These are phyloP conservation scores for Miltochrista miniata DNA, from an alignment of 2,888 invertebrate species.

Conservation along the genomic window DNA sequence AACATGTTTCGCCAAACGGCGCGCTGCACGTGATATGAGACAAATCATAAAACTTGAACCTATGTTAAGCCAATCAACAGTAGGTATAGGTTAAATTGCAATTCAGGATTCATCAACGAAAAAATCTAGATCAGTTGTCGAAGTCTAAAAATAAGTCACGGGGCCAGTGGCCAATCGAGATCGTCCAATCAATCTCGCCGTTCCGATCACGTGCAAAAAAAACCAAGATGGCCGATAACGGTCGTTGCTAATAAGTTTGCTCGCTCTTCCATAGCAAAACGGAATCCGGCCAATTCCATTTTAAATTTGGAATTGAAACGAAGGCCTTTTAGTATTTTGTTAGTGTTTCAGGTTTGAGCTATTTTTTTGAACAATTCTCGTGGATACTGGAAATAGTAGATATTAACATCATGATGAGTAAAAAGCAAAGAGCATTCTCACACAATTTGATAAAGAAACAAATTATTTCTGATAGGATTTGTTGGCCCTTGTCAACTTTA, in stretches of 20 bases:
- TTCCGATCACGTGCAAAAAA: slow-evolving; percentile 72
- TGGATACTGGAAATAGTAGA: too few species aligned
- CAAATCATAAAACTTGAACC: too few species aligned
- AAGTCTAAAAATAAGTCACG: slow-evolving; percentile 63
- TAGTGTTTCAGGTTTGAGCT: neutral
- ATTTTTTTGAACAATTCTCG: too few species aligned
- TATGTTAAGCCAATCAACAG: too few species aligned
- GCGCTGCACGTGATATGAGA: too few species aligned
- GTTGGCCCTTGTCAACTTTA: too few species aligned
- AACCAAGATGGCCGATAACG: slow-evolving; percentile 54
- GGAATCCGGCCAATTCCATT: slow-evolving; percentile 65
- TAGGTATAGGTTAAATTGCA: too few species aligned
- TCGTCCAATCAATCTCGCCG: slow-evolving; percentile 70
- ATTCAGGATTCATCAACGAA: slow-evolving; percentile 3
- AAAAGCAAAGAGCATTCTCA: too few species aligned
- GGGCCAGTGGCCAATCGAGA: slow-evolving; percentile 59
- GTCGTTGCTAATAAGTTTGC: slow-evolving; percentile 75
- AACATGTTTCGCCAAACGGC: too few species aligned
- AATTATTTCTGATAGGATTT: too few species aligned
- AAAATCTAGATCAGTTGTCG: slow-evolving; percentile 24
- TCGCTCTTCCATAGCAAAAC: slow-evolving; percentile 76
- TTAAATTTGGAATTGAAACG: slow-evolving; percentile 58
- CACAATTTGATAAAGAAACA: too few species aligned
- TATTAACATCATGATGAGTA: too few species aligned
- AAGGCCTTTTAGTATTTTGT: slow-evolving; percentile 7